phyloP scores from a whole-genome alignment of 2,113 vertebrate genomes.

The Amia ocellicauda region DNA sequence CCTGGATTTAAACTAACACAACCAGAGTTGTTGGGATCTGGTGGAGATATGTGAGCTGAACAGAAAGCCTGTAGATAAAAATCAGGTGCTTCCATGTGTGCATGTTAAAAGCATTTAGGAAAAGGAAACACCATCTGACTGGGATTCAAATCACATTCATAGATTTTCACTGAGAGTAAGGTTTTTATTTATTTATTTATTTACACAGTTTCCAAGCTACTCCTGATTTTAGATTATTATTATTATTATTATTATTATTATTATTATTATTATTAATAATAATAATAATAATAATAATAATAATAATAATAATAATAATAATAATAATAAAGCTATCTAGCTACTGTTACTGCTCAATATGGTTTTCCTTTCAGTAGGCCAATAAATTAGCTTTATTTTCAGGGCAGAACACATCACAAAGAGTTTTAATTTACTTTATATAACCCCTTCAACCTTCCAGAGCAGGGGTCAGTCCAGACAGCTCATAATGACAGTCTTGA shows the following conservation, averaged over 20 bases:
- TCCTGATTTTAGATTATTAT: no score
- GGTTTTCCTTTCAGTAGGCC: neutral
- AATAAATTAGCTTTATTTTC: neutral
- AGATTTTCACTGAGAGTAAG: no score
- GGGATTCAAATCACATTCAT: no score
- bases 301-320: neutral
- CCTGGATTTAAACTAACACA: neutral
- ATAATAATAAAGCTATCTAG: no score
- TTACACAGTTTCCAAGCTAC: no score
- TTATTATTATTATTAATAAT: conserved; percentile 3
- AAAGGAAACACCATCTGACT: no score
- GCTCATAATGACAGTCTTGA: conserved; percentile 9
- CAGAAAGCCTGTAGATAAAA: neutral
- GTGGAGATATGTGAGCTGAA: neutral
- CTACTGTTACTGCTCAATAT: neutral
- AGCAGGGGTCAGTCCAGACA: conserved; percentile 11
- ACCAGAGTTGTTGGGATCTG: neutral
- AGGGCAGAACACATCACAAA: conserved; percentile 6
- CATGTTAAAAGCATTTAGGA: no score
- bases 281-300: neutral
- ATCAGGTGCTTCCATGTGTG: neutral
- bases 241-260: no score
- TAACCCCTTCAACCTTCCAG: conserved; percentile 15
- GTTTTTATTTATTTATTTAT: no score
- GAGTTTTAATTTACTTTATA: conserved; percentile 19